Evolutionary conservation across 2,888 invertebrate genomes (phyloP).

Genomic region (Netelia melanura): DNA sequence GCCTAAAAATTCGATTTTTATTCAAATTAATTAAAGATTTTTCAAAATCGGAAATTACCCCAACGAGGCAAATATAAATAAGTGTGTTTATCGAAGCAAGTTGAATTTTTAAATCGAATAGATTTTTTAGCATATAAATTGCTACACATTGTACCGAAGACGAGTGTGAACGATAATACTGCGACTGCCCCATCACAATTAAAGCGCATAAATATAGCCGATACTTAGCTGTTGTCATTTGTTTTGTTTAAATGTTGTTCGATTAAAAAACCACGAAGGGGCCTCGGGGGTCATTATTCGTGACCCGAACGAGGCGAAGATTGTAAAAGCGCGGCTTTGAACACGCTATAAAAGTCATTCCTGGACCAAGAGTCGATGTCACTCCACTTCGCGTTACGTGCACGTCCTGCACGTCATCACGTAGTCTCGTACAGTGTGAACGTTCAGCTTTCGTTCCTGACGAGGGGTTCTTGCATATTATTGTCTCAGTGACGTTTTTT

Average conservation of each 20-base stretch:
- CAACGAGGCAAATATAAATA: no score
- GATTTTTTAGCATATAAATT: not conserved
- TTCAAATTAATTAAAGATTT: no score
- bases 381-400: slow-evolving; percentile 9
- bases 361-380: not conserved
- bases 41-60: no score
- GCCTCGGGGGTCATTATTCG: slow-evolving; percentile 19
- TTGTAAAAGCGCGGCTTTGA: slow-evolving; percentile 15
- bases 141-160: not conserved
- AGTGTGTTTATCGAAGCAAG: no score
- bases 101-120: no score
- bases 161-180: not conserved
- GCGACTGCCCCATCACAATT: not conserved
- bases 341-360: slow-evolving; percentile 56
- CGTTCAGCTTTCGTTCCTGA: slow-evolving; percentile 24
- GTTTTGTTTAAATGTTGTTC: not conserved
- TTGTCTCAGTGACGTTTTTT: not conserved
- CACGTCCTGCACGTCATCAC: slow-evolving; percentile 6
- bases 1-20: no score
- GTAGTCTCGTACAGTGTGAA: not conserved
- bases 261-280: slow-evolving; percentile 43
- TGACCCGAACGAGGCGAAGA: slow-evolving; percentile 47
- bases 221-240: slow-evolving; percentile 2
- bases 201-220: slow-evolving; percentile 22
- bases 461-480: not conserved